Percentiles rank a stretch among this genome's conserved stretches.
Evolutionary conservation across 2,888 invertebrate genomes (phyloP).

Genomic region (Neoitamus cyanurus): DNA sequence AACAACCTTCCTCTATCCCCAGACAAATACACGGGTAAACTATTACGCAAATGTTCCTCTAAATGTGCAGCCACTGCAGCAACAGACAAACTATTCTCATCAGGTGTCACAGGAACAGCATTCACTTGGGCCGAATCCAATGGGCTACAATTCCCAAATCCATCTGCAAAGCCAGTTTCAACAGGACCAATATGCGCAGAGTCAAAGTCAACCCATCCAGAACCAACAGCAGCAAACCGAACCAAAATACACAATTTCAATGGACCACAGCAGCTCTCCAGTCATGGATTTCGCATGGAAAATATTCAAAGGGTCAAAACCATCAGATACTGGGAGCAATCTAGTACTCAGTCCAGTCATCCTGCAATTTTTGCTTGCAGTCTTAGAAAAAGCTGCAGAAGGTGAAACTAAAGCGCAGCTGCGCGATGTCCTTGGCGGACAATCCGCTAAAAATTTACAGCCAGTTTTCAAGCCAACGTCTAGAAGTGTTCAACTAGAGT

Average conservation of each 20-base stretch:
- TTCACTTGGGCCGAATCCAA: background rate
- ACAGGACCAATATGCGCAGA: background rate
- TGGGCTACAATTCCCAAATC: too few relatives aligned
- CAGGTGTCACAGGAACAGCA: background rate
- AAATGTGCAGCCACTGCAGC: background rate
- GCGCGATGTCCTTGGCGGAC: conserved; percentile 42
- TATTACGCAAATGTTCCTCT: background rate
- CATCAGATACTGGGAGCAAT: conserved; percentile 51
- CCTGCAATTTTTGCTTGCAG: conserved; percentile 53
- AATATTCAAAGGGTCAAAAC: conserved; percentile 50
- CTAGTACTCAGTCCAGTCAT: conserved; percentile 54
- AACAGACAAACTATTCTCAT: background rate
- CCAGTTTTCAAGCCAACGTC: background rate
- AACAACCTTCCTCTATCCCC: background rate
- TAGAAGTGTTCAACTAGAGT: conserved; percentile 49
- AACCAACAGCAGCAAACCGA: background rate
- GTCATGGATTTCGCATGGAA: conserved; percentile 52
- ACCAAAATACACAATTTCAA: background rate
- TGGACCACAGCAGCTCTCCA: background rate
- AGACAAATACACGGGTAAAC: background rate
- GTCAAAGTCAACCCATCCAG: background rate
- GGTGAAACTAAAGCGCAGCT: conserved; percentile 54
- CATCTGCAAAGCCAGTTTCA: background rate
- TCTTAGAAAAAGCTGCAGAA: conserved; percentile 51
- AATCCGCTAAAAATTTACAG: background rate